These are phyloP conservation scores for Lepus townsendii DNA, from an alignment of 2,797 vertebrate genomes.

Conservation along the genomic window DNA sequence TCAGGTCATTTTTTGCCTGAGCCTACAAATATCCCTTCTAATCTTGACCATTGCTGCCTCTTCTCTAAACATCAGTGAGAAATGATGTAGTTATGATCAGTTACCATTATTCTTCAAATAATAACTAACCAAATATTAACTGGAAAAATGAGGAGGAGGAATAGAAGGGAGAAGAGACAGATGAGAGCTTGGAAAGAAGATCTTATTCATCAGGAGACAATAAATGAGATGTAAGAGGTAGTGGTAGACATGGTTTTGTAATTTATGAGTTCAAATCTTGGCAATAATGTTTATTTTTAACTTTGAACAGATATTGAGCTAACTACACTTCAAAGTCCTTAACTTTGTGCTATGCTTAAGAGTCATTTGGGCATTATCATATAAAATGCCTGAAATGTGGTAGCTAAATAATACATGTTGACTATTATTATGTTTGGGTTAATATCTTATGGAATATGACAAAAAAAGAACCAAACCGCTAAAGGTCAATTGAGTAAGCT, in stretches of 20 bases:
- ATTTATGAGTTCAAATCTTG: neutral
- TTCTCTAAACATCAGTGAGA: neutral
- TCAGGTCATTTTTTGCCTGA: neutral
- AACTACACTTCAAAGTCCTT: neutral
- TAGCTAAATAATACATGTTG: neutral
- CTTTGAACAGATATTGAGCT: neutral
- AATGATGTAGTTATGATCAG: neutral
- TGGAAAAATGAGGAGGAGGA: neutral
- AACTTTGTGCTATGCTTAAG: too few relatives aligned
- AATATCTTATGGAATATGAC: neutral
- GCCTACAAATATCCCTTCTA: neutral
- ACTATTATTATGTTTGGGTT: neutral
- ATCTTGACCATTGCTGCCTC: neutral
- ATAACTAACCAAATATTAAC: neutral
- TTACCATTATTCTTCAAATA: neutral
- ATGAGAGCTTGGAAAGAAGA: rapidly evolving
- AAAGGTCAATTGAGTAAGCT: neutral
- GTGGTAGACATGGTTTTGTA: neutral
- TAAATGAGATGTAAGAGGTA: neutral
- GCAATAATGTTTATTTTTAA: neutral
- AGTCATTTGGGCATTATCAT: neutral
- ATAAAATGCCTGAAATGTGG: neutral
- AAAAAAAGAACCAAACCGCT: neutral
- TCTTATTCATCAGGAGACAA: neutral
- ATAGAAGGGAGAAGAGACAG: too few relatives aligned